Conservation (phyloP, 2,113 vertebrate genomes). For the Panthera tigris region DNA sequence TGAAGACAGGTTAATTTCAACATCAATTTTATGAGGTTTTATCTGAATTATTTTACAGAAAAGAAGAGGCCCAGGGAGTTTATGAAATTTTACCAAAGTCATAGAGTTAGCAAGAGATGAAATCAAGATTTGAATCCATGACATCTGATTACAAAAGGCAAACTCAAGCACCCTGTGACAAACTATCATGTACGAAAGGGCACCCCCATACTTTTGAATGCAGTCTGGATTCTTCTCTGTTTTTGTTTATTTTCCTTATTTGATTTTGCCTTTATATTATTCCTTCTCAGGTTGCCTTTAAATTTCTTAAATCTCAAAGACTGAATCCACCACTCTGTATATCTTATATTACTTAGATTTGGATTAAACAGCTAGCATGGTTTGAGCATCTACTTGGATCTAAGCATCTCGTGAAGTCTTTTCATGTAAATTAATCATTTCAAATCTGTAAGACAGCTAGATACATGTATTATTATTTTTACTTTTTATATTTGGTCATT, state of each 20-base stretch:
- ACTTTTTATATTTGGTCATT: neutral
- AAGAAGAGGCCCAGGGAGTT: neutral
- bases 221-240: neutral
- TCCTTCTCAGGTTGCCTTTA: neutral
- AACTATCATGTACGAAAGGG: neutral
- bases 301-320: neutral
- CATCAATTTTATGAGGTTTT: neutral
- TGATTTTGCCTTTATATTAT: neutral
- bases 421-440: neutral
- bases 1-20: slow-evolving; percentile 15
- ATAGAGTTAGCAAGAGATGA: neutral
- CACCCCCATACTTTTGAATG: neutral
- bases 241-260: neutral
- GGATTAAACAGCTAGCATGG: neutral
- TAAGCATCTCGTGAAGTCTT: neutral
- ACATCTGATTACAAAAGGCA: neutral
- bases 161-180: neutral
- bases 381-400: neutral
- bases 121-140: neutral
- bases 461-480: neutral
- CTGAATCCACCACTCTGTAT: neutral
- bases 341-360: neutral
- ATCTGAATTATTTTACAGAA: neutral
- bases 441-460: neutral
- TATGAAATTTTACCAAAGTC: neutral